phyloP scores from a whole-genome alignment of 2,797 vertebrate genomes.

The Fistularia commersonii region DNA sequence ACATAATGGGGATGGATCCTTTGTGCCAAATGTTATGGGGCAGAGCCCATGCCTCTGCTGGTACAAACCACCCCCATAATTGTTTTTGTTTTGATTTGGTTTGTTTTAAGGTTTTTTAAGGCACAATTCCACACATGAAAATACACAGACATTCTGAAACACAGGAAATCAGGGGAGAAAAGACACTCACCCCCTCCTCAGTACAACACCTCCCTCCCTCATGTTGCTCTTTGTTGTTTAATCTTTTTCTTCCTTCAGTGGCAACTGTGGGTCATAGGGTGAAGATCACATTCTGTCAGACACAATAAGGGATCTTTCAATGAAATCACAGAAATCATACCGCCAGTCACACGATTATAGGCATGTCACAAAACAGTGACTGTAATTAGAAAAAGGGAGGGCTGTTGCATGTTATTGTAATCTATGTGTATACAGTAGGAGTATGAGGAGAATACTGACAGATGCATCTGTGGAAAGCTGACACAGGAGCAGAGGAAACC shows the following conservation, averaged over 20 bases:
- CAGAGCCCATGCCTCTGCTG: slow-evolving; percentile 39
- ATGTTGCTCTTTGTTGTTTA: too few species aligned
- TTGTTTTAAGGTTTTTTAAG: slow-evolving; percentile 35
- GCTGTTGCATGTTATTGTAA: slow-evolving; percentile 10
- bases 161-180: slow-evolving; percentile 26
- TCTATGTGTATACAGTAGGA: slow-evolving; percentile 24
- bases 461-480: slow-evolving; percentile 44
- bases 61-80: slow-evolving; percentile 30
- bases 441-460: slow-evolving; percentile 17
- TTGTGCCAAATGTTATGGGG: slow-evolving; percentile 67
- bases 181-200: slow-evolving; percentile 39
- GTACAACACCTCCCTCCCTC: slow-evolving; percentile 23
- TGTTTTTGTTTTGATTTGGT: background rate
- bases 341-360: slow-evolving; percentile 46
- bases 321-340: slow-evolving; percentile 26
- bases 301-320: slow-evolving; percentile 11
- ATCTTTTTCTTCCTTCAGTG: too few species aligned
- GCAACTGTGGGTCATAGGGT: slow-evolving; percentile 31
- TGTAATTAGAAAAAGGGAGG: slow-evolving; percentile 62
- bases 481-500: slow-evolving; percentile 57
- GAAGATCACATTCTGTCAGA: slow-evolving; percentile 18
- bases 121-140: slow-evolving; percentile 58
- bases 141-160: slow-evolving; percentile 20
- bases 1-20: slow-evolving; percentile 69
- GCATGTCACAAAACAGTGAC: slow-evolving; percentile 52